Conservation (phyloP, 1,140 invertebrate species). For the Oscheius sp. region DNA sequence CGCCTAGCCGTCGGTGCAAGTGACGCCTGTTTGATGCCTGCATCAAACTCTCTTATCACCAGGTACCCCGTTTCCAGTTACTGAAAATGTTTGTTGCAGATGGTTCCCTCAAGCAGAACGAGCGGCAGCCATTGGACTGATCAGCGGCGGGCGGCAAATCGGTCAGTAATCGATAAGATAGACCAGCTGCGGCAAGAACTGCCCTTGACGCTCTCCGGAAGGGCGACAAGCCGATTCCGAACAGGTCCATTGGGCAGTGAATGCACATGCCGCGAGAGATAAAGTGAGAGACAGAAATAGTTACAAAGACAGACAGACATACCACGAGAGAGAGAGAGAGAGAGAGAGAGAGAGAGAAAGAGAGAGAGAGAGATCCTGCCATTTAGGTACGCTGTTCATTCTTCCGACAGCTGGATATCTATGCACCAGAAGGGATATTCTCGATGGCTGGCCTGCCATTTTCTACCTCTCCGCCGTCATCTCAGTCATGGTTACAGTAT, state of each 20-base stretch:
- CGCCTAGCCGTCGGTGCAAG: slow-evolving; percentile 52
- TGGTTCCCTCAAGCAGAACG: slow-evolving; percentile 57
- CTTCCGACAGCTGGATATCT: slow-evolving; percentile 59
- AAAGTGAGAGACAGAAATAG: no score
- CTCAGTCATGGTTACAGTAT: slow-evolving; percentile 50
- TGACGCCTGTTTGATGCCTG: slow-evolving; percentile 57
- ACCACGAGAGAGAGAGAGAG: no score
- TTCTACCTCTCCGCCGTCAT: slow-evolving; percentile 56
- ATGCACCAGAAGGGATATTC: slow-evolving; percentile 55
- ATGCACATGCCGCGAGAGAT: no score
- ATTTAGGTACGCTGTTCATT: slow-evolving; percentile 57
- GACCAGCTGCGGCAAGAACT: background rate
- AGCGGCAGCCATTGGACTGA: slow-evolving; percentile 59
- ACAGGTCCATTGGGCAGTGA: no score
- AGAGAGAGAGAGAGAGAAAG: no score
- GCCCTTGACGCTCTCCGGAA: background rate
- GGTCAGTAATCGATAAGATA: slow-evolving; percentile 36
- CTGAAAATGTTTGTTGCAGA: slow-evolving; percentile 9
- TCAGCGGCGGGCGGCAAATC: slow-evolving; percentile 58
- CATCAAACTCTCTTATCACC: slow-evolving; percentile 58
- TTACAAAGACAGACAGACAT: no score
- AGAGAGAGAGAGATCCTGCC: no score
- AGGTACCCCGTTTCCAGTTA: background rate
- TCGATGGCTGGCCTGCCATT: slow-evolving; percentile 59
- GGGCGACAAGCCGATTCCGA: no score